Evolutionary conservation across 1,140 invertebrate genomes (phyloP).

Genomic region (Euschistus heros): DNA sequence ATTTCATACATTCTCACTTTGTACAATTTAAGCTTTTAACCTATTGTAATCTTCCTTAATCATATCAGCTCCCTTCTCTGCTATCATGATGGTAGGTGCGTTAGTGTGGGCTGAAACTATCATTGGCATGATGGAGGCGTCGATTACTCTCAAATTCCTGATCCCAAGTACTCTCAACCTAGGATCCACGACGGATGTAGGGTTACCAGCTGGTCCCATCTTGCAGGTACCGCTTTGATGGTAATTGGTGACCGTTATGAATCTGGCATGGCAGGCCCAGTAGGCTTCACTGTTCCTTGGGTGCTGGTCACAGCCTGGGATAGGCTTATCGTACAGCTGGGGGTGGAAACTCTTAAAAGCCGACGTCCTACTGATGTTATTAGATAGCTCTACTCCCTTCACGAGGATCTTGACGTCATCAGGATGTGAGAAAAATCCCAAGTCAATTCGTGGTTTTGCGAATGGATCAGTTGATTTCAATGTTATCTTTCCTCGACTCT

Average conservation of each 20-base stretch:
- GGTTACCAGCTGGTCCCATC: conserved; percentile 63
- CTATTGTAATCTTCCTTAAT: conserved; percentile 44
- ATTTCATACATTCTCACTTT: too few species aligned
- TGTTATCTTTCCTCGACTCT: conserved; percentile 58
- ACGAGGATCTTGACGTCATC: conserved; percentile 53
- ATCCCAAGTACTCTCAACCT: conserved; percentile 57
- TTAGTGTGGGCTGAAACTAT: conserved; percentile 52
- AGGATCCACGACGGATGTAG: conserved; percentile 57
- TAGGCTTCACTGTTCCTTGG: conserved; percentile 54
- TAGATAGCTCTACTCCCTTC: conserved; percentile 46
- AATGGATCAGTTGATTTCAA: conserved; percentile 57
- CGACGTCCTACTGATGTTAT: conserved; percentile 45
- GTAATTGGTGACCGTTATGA: conserved; percentile 60
- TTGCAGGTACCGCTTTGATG: conserved; percentile 73
- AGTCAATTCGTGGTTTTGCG: conserved; percentile 66
- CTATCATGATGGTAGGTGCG: conserved; percentile 56
- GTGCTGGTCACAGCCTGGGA: conserved; percentile 52
- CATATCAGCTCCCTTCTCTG: conserved; percentile 55
- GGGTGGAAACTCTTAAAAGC: conserved; percentile 47
- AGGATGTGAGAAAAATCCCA: conserved; percentile 59
- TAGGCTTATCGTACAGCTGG: conserved; percentile 46
- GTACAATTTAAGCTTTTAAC: background rate
- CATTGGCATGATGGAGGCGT: conserved; percentile 59
- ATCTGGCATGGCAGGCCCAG: conserved; percentile 56
- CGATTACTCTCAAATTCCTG: conserved; percentile 55